A percentile compares a stretch with the other conserved stretches of the same genome.
phyloP scores from a whole-genome alignment of 2,797 vertebrate genomes.

The Myotis vivesi region DNA sequence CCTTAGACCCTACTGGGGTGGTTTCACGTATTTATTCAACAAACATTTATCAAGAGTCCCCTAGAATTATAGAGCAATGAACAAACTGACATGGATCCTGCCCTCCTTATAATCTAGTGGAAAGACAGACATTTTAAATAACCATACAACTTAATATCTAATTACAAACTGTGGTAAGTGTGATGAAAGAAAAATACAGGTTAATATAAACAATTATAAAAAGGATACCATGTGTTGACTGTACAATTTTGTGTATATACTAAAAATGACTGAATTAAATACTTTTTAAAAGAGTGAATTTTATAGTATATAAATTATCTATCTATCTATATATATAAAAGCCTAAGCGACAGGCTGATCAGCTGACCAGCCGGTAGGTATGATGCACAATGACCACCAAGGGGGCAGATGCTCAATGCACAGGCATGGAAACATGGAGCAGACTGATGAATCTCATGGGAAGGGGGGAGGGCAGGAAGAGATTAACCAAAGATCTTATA shows the following conservation, averaged over 20 bases:
- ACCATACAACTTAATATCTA: background rate
- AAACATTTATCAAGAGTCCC: background rate
- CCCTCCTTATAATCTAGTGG: background rate
- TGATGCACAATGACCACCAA: too few species aligned
- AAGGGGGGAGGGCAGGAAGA: too few species aligned
- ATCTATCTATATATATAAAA: too few species aligned
- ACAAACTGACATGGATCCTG: background rate
- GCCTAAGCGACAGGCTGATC: too few species aligned
- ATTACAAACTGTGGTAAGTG: background rate
- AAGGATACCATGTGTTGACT: background rate
- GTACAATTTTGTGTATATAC: background rate
- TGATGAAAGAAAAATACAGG: background rate
- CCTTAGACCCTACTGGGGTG: background rate
- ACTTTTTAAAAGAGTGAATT: background rate
- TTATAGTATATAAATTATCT: background rate
- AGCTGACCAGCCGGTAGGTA: too few species aligned
- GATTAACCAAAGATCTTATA: too few species aligned
- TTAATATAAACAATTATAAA: background rate
- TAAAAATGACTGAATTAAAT: background rate
- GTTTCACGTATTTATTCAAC: background rate
- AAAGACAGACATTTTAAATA: background rate
- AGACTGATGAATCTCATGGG: too few species aligned
- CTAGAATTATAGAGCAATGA: background rate
- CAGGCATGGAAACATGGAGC: too few species aligned
- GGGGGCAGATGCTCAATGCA: too few species aligned